These are phyloP conservation scores for Rhagonycha lutea DNA, from an alignment of 2,888 invertebrate genomes.

Conservation along the genomic window DNA sequence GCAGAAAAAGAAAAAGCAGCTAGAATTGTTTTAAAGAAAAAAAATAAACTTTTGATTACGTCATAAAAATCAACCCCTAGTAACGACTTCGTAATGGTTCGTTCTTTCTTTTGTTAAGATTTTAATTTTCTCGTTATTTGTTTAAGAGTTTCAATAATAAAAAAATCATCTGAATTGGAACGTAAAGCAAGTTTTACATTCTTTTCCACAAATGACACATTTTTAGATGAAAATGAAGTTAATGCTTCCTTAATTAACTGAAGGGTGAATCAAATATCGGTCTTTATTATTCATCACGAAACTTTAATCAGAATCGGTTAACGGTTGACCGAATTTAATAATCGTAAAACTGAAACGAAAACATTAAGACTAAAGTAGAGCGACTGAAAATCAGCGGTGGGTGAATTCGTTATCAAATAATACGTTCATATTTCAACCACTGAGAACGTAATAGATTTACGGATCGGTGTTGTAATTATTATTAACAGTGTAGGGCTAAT, in stretches of 20 bases:
- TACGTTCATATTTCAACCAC: conserved; percentile 35
- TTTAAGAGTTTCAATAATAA: background rate
- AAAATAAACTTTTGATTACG: background rate
- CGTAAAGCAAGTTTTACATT: background rate
- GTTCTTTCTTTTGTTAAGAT: background rate
- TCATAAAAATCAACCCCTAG: background rate
- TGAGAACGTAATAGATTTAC: conserved; percentile 32
- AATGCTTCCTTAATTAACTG: conserved; percentile 28
- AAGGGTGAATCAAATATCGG: conserved; percentile 29
- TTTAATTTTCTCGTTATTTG: background rate
- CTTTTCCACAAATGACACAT: background rate
- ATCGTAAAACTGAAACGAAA: conserved; percentile 37
- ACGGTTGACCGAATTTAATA: conserved; percentile 37
- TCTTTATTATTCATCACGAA: conserved; percentile 28
- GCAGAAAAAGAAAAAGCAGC: background rate
- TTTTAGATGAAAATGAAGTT: conserved; percentile 10
- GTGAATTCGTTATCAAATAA: conserved; percentile 36
- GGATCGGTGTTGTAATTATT: conserved; percentile 35
- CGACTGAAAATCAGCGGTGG: conserved; percentile 20
- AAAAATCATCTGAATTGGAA: background rate
- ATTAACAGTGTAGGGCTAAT: conserved; percentile 21
- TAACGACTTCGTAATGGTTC: background rate
- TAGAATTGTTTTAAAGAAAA: background rate
- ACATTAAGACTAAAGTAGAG: conserved; percentile 34
- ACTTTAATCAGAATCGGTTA: conserved; percentile 35